phyloP scores from a whole-genome alignment of 2,797 vertebrate species.

The Centroberyx gerrardi region DNA sequence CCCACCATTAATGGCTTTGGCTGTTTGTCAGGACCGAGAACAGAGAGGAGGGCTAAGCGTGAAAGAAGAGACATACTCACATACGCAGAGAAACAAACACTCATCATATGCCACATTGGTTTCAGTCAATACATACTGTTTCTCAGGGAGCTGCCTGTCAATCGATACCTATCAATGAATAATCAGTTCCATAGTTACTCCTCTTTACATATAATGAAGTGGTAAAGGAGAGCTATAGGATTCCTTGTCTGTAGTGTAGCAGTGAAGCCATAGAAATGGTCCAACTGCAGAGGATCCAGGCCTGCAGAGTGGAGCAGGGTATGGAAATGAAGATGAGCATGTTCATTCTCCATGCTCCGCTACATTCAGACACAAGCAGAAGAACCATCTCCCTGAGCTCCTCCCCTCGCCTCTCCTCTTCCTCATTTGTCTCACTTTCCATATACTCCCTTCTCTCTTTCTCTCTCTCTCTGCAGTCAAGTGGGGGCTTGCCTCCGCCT shows the following conservation, averaged over 20 bases:
- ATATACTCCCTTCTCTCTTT: constrained; percentile 9
- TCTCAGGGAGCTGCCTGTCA: not conserved
- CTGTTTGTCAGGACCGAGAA: too few relatives aligned
- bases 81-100: too few relatives aligned
- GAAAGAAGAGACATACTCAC: too few relatives aligned
- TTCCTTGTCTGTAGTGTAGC: not conserved
- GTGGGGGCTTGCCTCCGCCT: constrained; percentile 17
- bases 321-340: constrained; percentile 66
- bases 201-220: constrained; percentile 51
- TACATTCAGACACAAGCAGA: constrained; percentile 34
- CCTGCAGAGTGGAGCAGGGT: constrained; percentile 29
- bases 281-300: constrained; percentile 18
- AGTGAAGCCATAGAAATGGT: constrained; percentile 20
- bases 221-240: constrained; percentile 84
- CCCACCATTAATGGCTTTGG: too few relatives aligned
- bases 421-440: constrained; percentile 17
- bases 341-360: constrained; percentile 55
- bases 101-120: too few relatives aligned
- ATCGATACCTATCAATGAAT: not conserved
- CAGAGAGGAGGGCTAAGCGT: too few relatives aligned
- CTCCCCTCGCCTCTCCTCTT: constrained; percentile 38
- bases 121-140: too few relatives aligned
- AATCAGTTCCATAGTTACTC: not conserved
- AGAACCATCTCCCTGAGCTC: constrained; percentile 20
- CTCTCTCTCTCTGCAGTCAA: constrained; percentile 4